Base-by-base conservation (phyloP, 2,888 invertebrate genomes). In the Synanthedon vespiformis region DNA sequence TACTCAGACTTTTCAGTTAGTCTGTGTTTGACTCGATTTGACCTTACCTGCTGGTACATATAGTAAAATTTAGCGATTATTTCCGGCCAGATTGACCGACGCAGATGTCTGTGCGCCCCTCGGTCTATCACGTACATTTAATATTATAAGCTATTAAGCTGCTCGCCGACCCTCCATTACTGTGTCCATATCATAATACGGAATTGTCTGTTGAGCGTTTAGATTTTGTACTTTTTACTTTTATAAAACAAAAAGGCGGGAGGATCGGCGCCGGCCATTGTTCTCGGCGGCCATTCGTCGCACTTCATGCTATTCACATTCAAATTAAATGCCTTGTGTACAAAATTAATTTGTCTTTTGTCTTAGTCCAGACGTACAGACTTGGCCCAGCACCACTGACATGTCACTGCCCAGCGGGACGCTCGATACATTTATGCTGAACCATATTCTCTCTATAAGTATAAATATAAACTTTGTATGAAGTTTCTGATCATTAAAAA, bases 301-400 rank as follows among this genome's bases (percentile, higher is more conserved):
- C 87, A 86, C 85, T 86, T 85, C 87, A 86, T 78, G 87, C 85
- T 86, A 86, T 86, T 87, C 86, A 83, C 84, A 86, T 86, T 87
- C 82, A 86, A 87, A 87, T 87, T 86, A 87, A 87, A 86, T 82
- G 83, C 77, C 76, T 77, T 77, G 85, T 83, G 86, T 87, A 86
- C 84, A 82, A 85, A 84, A 86, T 87, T 87, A 86, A 87, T 87
- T 87, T 86, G 86, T 87, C 87, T 85, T 87, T 87, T 87, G 87
- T 87, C 80, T 86, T 82, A 84, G 80, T 69, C 72, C 70, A 65
- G 62, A 34, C 34, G 34, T 34, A 67, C 63, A 53, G 62, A 56
- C 57, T 57, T 63, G 68, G 62, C 61, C 65, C 68, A 63, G 66
- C 65, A 64, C 66, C 64, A 72, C 76, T 74, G 82, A 81, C 80